Evolutionary conservation across 2,888 invertebrate species (phyloP).

Genomic region (Philereme transversata): DNA sequence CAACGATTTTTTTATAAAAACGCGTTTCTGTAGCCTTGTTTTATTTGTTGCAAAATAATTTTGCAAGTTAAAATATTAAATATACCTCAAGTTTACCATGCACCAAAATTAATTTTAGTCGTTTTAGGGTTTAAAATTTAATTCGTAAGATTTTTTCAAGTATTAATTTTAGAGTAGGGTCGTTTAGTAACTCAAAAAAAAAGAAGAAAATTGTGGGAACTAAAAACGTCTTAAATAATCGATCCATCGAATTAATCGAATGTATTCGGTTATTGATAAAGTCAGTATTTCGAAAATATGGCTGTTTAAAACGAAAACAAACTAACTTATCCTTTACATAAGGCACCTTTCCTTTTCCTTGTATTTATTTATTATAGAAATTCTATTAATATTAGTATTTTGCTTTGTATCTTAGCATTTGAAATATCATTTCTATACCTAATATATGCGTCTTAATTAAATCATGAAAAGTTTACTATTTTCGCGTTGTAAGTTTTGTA

Average conservation of each 20-base stretch:
- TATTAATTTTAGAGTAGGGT: conserved; percentile 64
- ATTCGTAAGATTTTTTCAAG: conserved; percentile 58
- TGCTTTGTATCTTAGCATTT: conserved; percentile 77
- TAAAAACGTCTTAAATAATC: conserved; percentile 32
- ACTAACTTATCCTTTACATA: conserved; percentile 62
- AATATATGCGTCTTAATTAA: conserved; percentile 35
- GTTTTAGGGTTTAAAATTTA: conserved; percentile 58
- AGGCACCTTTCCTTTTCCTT: conserved; percentile 65
- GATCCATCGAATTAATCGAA: conserved; percentile 1
- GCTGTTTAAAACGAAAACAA: conserved; percentile 37
- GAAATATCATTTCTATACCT: conserved; percentile 57
- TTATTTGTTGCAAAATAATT: conserved; percentile 33
- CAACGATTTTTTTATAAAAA: conserved; percentile 36
- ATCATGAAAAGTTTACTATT: conserved; percentile 46
- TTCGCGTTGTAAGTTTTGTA: conserved; percentile 63
- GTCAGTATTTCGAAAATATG: conserved; percentile 32
- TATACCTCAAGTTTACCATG: conserved; percentile 83
- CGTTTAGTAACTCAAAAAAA: conserved; percentile 45
- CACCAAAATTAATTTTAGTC: conserved; percentile 76
- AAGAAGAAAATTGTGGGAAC: conserved; percentile 8
- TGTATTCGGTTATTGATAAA: conserved; percentile 22
- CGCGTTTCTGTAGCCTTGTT: conserved; percentile 13
- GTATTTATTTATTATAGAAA: conserved; percentile 75
- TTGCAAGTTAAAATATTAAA: conserved; percentile 51
- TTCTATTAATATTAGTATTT: conserved; percentile 64